Evolutionary conservation across 2,888 invertebrate genomes (phyloP), one percentile per base, ranked within the genome.

Genomic region (Platycheirus albimanus): DNA sequence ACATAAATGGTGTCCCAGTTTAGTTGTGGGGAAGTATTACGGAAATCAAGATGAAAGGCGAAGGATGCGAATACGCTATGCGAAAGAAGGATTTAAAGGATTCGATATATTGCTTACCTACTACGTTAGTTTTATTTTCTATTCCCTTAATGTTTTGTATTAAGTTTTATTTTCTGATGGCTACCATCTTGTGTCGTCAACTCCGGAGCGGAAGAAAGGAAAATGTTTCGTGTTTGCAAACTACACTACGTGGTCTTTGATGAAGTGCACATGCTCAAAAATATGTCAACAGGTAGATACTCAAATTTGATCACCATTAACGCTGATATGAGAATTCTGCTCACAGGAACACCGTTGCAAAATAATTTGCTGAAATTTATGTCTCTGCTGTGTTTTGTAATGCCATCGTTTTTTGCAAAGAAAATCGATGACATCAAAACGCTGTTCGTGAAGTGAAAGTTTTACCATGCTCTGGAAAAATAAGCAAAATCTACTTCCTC

Each of bases 221-320:
- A n/a, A n/a, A n/a, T n/a, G n/a, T n/a, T n/a, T n/a, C n/a, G n/a
- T n/a, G n/a, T n/a, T n/a, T n/a, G n/a, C n/a, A n/a, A n/a, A n/a
- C n/a, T n/a, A n/a, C n/a, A n/a, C n/a, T n/a, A n/a, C n/a, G n/a
- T n/a, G n/a, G n/a, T n/a, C n/a, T n/a, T n/a, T n/a, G n/a, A n/a
- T n/a, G n/a, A n/a, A n/a, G n/a, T n/a, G 0, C 99, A 99, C 89
- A 98, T 99, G 98, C 92, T 99, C 36, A 99, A 99, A 90, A 99
- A 99, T 89, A 99, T 99, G 98, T 94, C 96, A 67, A 97, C 98
- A 0, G 94, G 95, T 87, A 93, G 99, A 86, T 99, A 97, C 88
- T 95, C 96, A 87, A 95, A 96, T 89, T 92, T 99, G 66, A 95
- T 97, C 87, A 94, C 95, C 87, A 96, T 98, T 66, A 96, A 95